phyloP scores from a whole-genome alignment of 2,797 vertebrate genomes.

The Peromyscus melanophrys region DNA sequence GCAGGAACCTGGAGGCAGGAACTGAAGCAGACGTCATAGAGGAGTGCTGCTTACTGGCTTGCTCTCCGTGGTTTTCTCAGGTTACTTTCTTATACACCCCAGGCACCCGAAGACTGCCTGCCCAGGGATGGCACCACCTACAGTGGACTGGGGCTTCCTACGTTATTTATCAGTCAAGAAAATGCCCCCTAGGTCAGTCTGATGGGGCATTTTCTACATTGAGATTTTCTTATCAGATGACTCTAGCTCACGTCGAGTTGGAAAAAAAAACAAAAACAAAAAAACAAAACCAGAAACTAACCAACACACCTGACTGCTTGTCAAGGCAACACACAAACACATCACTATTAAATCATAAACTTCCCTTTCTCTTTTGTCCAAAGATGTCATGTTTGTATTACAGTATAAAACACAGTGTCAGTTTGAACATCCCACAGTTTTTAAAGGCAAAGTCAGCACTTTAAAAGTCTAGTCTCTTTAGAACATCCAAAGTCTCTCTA shows the following conservation, averaged over 20 bases:
- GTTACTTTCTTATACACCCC: background rate
- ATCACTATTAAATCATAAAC: background rate
- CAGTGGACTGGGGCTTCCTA: background rate
- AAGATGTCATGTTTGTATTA: background rate
- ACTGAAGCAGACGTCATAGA: fast-evolving
- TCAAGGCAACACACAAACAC: background rate
- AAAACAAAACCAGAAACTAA: background rate
- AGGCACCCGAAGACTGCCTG: background rate
- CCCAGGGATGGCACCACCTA: background rate
- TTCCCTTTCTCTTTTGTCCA: background rate
- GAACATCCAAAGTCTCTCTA: background rate
- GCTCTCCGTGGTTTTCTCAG: background rate
- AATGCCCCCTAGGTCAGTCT: background rate
- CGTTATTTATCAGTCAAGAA: too few relatives aligned
- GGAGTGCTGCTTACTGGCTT: background rate
- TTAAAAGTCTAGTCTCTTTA: background rate
- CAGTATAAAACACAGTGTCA: background rate
- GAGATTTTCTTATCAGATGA: background rate
- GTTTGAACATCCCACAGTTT: background rate
- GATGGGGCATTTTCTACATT: background rate
- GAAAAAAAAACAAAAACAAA: background rate
- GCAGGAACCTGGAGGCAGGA: background rate
- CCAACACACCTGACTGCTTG: background rate
- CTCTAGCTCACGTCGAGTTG: background rate
- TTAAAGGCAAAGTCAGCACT: background rate